Percentiles rank a stretch among this genome's conserved stretches.
phyloP scores from a whole-genome alignment of 2,888 invertebrate genomes.

The Phalangium opilio region DNA sequence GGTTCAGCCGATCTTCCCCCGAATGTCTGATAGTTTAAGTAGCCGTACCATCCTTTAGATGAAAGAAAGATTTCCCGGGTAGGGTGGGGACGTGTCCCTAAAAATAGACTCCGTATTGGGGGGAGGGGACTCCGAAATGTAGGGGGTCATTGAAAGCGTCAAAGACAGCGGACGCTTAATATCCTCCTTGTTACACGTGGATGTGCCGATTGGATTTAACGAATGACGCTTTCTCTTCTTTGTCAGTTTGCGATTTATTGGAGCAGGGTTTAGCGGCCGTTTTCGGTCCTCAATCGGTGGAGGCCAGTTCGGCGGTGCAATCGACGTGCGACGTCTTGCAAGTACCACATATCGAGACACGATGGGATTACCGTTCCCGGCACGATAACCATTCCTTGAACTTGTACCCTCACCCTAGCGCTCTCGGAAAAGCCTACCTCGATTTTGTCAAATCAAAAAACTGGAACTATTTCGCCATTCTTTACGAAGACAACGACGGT shows the following conservation, averaged over 20 bases:
- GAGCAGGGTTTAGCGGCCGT: constrained; percentile 24
- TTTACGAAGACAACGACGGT: constrained; percentile 34
- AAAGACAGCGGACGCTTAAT: too few species aligned
- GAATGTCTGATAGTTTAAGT: too few species aligned
- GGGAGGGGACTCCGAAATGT: too few species aligned
- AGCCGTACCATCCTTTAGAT: too few species aligned
- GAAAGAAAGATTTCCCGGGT: too few species aligned
- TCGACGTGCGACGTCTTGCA: constrained; percentile 33
- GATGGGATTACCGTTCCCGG: constrained; percentile 20
- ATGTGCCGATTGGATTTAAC: too few species aligned
- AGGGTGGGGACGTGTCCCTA: too few species aligned
- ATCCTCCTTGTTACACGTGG: too few species aligned
- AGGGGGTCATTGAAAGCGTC: too few species aligned
- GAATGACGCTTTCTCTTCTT: too few species aligned
- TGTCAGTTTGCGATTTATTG: constrained; percentile 21
- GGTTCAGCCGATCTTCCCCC: too few species aligned
- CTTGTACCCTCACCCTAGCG: constrained; percentile 30
- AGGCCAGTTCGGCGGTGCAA: constrained; percentile 32
- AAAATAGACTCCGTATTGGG: too few species aligned
- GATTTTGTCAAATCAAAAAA: constrained; percentile 29
- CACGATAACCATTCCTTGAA: constrained; percentile 27
- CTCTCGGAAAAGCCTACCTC: constrained; percentile 28
- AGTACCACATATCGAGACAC: constrained; percentile 32
- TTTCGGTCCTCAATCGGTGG: constrained; percentile 31
- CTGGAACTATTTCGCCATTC: constrained; percentile 32